Base-by-base conservation (phyloP, 2,797 vertebrate genomes). In the Sebastes diaconus region DNA sequence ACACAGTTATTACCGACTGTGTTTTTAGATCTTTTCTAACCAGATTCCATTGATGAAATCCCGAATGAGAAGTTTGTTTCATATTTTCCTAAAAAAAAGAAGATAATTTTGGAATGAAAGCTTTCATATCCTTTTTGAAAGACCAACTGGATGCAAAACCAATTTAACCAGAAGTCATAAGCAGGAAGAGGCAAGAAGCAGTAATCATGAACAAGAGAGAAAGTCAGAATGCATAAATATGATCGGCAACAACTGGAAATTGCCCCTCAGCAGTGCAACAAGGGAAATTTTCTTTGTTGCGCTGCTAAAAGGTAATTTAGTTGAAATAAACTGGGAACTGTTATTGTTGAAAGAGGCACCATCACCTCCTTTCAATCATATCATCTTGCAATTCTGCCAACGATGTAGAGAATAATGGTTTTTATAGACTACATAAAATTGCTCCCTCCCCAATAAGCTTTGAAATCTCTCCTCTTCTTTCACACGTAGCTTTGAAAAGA, bases 291-390 rank as follows among this genome's bases (percentile, higher is more conserved):
- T 64, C 79, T 70, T 55, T 71, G 75, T 65, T 74, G 77, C 7
- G 1, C 32, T 64, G 63, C 70, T 79, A 30, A 85, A 73, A 79
- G 57, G 77, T 80, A 77, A 86, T 88, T 83, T 80, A 83, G 39
- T 25, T 39, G n/a, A 78, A 88, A 84, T 79, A 85, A 91, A 89
- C 83, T 58, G 83, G 79, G 77, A 84, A 75, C 69, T 72, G 75
- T 85, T 90, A 80, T 84, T 75, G 86, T 79, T 80, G 69, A 80
- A 88, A 77, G 68, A 77, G 77, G 83, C 79, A 65, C 77, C 77
- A 81, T 88, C 88, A 83, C 59, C 72, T 75, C 79, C 66, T 50
- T 81, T 86, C 87, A 90, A 79, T 85, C 83, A 72, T 75, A 84
- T 84, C 69, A 78, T 81, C 78, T 36, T 13, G 58, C 34, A 69